Percentiles rank a stretch among this genome's conserved stretches.
phyloP scores from a whole-genome alignment of 2,113 vertebrate species.

The Bujurquina vittata region DNA sequence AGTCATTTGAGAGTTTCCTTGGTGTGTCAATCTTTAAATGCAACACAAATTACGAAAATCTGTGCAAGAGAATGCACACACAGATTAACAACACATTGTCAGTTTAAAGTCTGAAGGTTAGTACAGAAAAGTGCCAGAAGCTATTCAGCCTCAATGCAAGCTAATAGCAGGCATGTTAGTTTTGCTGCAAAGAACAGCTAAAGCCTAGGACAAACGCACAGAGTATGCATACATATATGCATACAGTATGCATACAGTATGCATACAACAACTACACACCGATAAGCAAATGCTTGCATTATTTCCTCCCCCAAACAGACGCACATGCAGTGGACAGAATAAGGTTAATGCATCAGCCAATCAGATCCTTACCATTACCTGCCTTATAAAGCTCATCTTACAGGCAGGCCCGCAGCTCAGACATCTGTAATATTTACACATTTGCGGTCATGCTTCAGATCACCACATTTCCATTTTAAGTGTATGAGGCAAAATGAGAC shows the following conservation, averaged over 20 bases:
- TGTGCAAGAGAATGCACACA: not conserved
- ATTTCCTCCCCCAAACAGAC: not conserved
- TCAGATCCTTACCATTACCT: constrained; percentile 93
- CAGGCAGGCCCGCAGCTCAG: constrained; percentile 90
- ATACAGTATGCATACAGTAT: not conserved
- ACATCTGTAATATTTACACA: constrained; percentile 96
- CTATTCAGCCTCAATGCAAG: not conserved
- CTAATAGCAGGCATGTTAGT: constrained; percentile 79
- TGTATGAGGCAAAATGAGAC: constrained; percentile 42
- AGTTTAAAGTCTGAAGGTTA: constrained; percentile 19
- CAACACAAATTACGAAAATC: not conserved
- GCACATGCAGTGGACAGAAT: constrained; percentile 60
- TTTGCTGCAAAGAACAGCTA: constrained; percentile 69
- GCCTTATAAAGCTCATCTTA: constrained; percentile 87
- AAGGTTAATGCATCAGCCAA: constrained; percentile 70
- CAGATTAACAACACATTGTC: not conserved
- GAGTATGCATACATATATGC: not conserved
- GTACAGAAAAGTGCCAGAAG: constrained; percentile 17
- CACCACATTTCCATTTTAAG: constrained; percentile 60
- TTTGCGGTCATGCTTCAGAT: constrained; percentile 86
- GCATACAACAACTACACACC: not conserved
- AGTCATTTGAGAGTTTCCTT: constrained; percentile 40
- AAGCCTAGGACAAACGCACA: constrained; percentile 1
- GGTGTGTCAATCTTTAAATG: constrained; percentile 60
- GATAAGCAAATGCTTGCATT: not conserved